Conservation (phyloP, 2,113 vertebrate species). For the Ciconia stormi region DNA sequence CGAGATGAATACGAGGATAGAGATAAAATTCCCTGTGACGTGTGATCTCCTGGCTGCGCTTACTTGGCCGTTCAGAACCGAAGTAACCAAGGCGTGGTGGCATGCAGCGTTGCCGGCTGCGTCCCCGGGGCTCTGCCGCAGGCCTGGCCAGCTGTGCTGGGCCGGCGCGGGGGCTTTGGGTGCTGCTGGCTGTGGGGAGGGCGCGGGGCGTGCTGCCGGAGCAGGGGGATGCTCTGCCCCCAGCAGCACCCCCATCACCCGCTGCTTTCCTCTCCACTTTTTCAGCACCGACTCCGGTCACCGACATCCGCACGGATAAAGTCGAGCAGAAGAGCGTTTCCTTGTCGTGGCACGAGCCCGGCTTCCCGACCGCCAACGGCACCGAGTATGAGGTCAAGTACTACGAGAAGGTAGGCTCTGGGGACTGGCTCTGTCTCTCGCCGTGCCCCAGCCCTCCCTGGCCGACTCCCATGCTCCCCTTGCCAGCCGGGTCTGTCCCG, state of each 20-base stretch:
- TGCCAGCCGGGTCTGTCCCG: background rate
- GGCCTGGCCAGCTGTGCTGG: background rate
- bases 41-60: background rate
- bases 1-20: background rate
- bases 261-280: background rate
- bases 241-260: background rate
- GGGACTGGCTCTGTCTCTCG: background rate
- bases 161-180: background rate
- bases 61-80: background rate
- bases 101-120: accelerated
- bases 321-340: constrained; percentile 90
- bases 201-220: accelerated
- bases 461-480: accelerated
- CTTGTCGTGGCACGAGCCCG: constrained; percentile 86
- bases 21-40: background rate
- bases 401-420: constrained; percentile 88
- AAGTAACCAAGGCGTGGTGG: background rate
- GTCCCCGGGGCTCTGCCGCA: background rate
- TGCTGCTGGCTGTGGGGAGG: background rate
- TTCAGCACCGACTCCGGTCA: constrained; percentile 81
- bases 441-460: accelerated
- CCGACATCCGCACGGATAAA: constrained; percentile 83
- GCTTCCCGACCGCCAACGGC: constrained; percentile 72
- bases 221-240: background rate
- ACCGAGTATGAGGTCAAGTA: constrained; percentile 94